These are phyloP conservation scores for Drosophila kepulauana DNA, from an alignment of 1,140 invertebrate species.

Conservation along the genomic window DNA sequence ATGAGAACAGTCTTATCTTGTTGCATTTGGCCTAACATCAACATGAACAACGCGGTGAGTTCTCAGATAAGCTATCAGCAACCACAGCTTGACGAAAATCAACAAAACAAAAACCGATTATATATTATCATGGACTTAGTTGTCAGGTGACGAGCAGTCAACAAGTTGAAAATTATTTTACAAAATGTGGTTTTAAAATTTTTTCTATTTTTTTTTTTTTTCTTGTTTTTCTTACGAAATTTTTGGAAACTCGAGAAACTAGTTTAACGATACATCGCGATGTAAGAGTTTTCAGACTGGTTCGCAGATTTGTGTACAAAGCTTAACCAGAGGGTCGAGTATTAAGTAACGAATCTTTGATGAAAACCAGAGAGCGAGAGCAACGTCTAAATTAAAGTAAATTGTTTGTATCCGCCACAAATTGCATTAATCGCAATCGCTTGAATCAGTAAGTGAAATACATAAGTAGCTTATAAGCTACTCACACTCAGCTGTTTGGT, in stretches of 20 bases:
- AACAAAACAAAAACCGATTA: background rate
- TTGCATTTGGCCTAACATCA: constrained; percentile 3
- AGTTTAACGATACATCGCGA: background rate
- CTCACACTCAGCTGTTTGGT: constrained; percentile 1
- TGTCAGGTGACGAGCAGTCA: background rate
- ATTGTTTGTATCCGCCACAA: constrained; percentile 43
- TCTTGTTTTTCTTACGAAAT: background rate
- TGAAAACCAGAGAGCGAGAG: constrained; percentile 8
- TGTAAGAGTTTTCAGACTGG: background rate
- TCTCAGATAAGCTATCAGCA: constrained; percentile 21
- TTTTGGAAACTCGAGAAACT: background rate
- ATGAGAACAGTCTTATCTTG: constrained; percentile 16
- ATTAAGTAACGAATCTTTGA: background rate
- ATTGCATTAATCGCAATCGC: constrained; percentile 14
- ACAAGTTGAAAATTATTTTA: background rate
- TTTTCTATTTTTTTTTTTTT: background rate
- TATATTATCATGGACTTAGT: background rate
- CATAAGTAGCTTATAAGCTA: constrained; percentile 12
- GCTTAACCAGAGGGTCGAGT: background rate
- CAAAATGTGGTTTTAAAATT: background rate
- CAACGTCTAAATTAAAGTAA: constrained; percentile 38
- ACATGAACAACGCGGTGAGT: background rate
- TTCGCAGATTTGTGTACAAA: background rate
- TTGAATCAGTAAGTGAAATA: background rate
- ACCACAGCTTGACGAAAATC: background rate